phyloP scores from a whole-genome alignment of 2,888 invertebrate species.

The Phytoseiulus persimilis region DNA sequence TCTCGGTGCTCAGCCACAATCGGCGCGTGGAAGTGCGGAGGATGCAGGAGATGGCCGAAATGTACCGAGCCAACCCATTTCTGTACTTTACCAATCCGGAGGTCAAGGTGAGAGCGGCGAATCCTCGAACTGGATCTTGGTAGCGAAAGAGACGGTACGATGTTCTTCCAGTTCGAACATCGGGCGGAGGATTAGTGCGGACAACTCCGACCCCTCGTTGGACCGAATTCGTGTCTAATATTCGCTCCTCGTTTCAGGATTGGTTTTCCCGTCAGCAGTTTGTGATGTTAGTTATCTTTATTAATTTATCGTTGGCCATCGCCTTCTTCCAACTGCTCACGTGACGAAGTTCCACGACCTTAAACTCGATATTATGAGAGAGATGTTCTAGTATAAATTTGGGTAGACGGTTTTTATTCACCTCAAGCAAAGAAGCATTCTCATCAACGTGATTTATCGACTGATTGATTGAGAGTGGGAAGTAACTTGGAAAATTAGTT shows the following conservation, averaged over 20 bases:
- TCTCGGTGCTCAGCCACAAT: slow-evolving; percentile 68
- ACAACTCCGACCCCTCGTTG: too few species aligned
- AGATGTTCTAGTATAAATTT: background rate
- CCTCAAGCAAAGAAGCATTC: background rate
- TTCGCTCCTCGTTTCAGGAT: slow-evolving; percentile 59
- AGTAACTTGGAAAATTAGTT: background rate
- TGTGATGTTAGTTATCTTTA: slow-evolving; percentile 81
- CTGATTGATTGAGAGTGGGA: background rate
- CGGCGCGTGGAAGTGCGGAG: slow-evolving; percentile 77
- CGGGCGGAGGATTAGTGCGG: too few species aligned
- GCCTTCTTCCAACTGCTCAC: slow-evolving; percentile 75
- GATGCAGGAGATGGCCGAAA: slow-evolving; percentile 79
- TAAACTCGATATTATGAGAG: background rate
- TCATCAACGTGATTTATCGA: background rate
- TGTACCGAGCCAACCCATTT: slow-evolving; percentile 84
- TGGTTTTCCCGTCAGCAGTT: slow-evolving; percentile 93
- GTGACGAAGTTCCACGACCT: slow-evolving; percentile 18
- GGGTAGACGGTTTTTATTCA: background rate
- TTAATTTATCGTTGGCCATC: slow-evolving; percentile 86
- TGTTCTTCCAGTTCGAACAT: too few species aligned
- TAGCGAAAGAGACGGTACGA: slow-evolving; percentile 11
- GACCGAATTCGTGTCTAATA: background rate
- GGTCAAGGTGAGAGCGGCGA: slow-evolving; percentile 67
- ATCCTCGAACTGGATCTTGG: slow-evolving; percentile 16
- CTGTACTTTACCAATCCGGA: slow-evolving; percentile 92